Evolutionary conservation across 2,113 vertebrate species (phyloP), one percentile per base, ranked within the genome.

Genomic region (Pollachius pollachius): DNA sequence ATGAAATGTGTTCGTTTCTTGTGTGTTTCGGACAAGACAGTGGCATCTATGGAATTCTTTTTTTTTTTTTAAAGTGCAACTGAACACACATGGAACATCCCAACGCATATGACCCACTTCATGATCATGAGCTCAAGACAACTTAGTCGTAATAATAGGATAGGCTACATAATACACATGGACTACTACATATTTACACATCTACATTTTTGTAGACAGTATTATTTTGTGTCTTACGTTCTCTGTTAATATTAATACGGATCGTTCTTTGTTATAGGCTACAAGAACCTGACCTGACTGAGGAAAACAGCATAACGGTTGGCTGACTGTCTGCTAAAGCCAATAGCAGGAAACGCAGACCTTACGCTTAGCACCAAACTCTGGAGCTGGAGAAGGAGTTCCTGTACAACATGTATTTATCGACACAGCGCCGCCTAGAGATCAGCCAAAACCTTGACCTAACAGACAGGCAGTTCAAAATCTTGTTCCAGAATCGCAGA

Each of bases 351-450:
- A 64, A 67, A 37, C 73, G 74, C 58, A 64, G 60, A 54, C 59
- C 78, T 5, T 37, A 62, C 59, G 52, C 13, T 27, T 62, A 74
- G 75, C 62, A 76, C 30, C 79, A 80, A 70, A 75, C 74, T 8
- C 59, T 75, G 66, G 74, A 83, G 72, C 75, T 79, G 54, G 69
- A 75, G 52, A 72, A 85, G 16, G 74, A 78, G 19, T 77, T 77
- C 21, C 58, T 84, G 34, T 69, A 80, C 52, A 65, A 74, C 63
- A 63, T 73, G 71, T 76, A 78, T 69, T 69, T 85, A 77, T 81
- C 57, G 54, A 67, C 67, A 84, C 87, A 91, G 89, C 90, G 91
- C 91, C 91, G 76, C 87, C 90, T 91, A 76, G 86, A 93, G 90
- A 85, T 78, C 70, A 77, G 68, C 61, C 27, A 41, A 25, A 69